Base-by-base conservation (phyloP, 2,113 vertebrate genomes). In the Chaetodon auriga region DNA sequence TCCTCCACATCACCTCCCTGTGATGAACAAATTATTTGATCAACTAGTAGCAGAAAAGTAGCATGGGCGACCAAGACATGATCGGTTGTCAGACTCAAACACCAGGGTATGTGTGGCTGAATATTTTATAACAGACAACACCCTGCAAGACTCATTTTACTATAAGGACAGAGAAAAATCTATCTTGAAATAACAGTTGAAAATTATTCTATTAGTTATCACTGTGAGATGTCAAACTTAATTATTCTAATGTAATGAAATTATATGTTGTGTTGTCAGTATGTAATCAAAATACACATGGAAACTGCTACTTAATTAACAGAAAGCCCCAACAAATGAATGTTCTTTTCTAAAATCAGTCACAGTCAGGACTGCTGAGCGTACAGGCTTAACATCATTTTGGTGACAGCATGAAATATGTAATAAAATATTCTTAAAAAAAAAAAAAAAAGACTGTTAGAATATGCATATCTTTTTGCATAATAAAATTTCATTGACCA, bases 341-440 rank as follows among this genome's bases (percentile, higher is more conserved):
- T 46, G 35, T 8, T 62, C 7, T n/a, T 45, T 25, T 68, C 11
- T 12, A 18, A 35, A 36, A 46, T 57, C 38, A 66, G 51, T 25
- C 48, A 25, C 21, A 63, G 48, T 48, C 11, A 16, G n/a, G 19
- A 11, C 7, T 15, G 7, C 49, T n/a, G 48, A 62, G 13, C 19
- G 12, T 23, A 38, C 7, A 75, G 19, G 43, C 23, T 46, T 23
- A 60, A 30, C 55, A 71, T 71, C 21, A 41, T 61, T 51, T 81
- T 7, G 21, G 61, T 21, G 38, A 57, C 19, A 35, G 7, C 21
- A n/a, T 2, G 30, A 30, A 30, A 30, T 2, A 30, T 30, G 30
- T 30, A 30, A 30, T 75, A 9, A 54, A 46, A 38, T 19, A 68
- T 45, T 46, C 19, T 4, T 18, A 36, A 36, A 30, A 21, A 46